phyloP scores from a whole-genome alignment of 2,888 invertebrate species.

The Drosophila pseudotalamancana region DNA sequence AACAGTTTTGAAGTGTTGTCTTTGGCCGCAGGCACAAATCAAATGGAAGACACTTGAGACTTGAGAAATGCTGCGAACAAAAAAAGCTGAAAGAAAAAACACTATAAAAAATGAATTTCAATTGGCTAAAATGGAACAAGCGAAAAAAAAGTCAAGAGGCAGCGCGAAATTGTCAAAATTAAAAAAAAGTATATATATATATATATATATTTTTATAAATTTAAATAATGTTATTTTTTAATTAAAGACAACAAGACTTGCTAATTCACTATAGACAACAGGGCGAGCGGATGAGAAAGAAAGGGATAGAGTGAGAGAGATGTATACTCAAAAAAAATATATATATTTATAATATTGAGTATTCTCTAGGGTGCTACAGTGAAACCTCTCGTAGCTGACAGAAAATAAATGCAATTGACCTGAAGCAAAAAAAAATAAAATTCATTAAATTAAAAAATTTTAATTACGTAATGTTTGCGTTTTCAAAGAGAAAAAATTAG shows the following conservation, averaged over 20 bases:
- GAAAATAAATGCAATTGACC: too few species aligned
- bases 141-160: constrained; percentile 9
- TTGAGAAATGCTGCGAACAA: constrained; percentile 37
- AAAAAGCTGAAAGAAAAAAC: constrained; percentile 8
- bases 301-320: neutral
- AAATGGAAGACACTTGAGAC: constrained; percentile 52
- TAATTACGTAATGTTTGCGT: too few species aligned
- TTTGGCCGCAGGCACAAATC: constrained; percentile 41
- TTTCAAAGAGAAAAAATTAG: too few species aligned
- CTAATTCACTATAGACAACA: neutral
- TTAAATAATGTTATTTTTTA: neutral
- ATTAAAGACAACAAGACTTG: neutral
- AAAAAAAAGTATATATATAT: neutral
- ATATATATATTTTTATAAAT: too few species aligned
- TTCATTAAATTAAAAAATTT: too few species aligned
- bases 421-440: too few species aligned
- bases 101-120: constrained; percentile 15
- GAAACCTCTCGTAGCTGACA: too few species aligned
- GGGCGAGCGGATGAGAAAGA: too few species aligned
- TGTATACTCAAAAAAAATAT: neutral
- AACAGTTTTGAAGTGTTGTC: constrained; percentile 60
- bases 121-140: constrained; percentile 20
- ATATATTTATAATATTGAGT: neutral
- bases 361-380: too few species aligned
- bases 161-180: constrained; percentile 16